Base-by-base conservation (phyloP, 2,888 invertebrate species). In the Acanthacorydalis orientalis region DNA sequence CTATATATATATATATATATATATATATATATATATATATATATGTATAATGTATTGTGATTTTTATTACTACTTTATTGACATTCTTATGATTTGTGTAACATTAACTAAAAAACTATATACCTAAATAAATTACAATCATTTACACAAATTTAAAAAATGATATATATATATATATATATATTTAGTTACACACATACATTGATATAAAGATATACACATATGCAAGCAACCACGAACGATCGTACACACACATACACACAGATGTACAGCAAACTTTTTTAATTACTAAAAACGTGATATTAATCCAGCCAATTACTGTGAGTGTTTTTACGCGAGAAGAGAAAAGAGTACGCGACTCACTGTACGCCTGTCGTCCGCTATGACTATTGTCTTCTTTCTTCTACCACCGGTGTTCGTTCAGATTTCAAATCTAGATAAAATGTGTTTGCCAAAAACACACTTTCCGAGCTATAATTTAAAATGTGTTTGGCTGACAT, bases 381-480 rank as follows among this genome's bases (percentile, higher is more conserved):
- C 23, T 23, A 23, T 23, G 23, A 23, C 23, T 23, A 23, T 23
- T 23, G 23, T 23, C 23, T 48, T 37, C 45, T 47, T 49, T 50
- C 51, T 14, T 35, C 33, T 32, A 43, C 58, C 59, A 58, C 57
- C 59, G 52, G 50, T 60, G 63, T 64, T 12, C 37, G 37, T 37
- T 37, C 37, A 37, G 37, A 65, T 65, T 66, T 65, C 64, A 66
- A 64, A 66, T 65, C 64, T 64, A 65, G 66, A 66, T 65, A 66
- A 64, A 64, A 63, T 63, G 59, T 37, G 14, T 37, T 37, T 37
- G 65, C 65, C 66, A 66, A 65, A 65, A 64, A 65, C 64, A 64
- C 63, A 63, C 62, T 63, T 59, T 55, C 52, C 54, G 50, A 54
- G 57, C 62, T 54, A 63, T 65, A 65, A 65, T 65, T 65, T 63